Base-by-base conservation (phyloP, 2,797 vertebrate genomes). In the Neosilurus hyrtlii region DNA sequence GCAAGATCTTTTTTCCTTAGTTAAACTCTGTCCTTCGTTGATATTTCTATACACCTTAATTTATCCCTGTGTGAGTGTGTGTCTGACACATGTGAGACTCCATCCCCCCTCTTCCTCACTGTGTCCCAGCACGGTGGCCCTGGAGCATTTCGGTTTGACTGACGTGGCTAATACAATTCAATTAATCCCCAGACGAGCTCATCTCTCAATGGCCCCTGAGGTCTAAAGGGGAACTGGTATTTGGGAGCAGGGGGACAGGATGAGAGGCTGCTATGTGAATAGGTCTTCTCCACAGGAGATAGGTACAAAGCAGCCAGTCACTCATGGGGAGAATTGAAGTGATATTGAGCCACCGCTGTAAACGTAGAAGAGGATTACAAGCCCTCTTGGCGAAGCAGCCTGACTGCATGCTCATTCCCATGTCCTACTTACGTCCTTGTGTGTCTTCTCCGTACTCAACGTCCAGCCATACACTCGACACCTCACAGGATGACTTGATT, bases 281-380 rank as follows among this genome's bases (percentile, higher is more conserved):
- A 86, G 84, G 79, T 78, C 88, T 73, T 84, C 84, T 88, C 83
- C 84, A 84, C 82, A 82, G 81, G 80, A 84, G 87, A 86, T 89
- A 83, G 85, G 80, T 87, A 87, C 82, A 89, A 87, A 86, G 85
- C 85, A 82, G 82, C 80, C 67, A 63, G 82, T 62, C 83, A 85
- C 87, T 88, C 84, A 82, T 88, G 86, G 79, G 88, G 88, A 87
- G 89, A 91, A 87, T 88, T 90, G 88, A 90, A 92, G 90, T 88
- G 90, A 91, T 92, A 91, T 91, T 91, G 90, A 91, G 90, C 90
- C 84, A 84, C 88, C 88, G 91, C 87, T 91, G 91, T 91, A 92
- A 91, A 89, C 87, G 88, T 83, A 89, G 85, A 87, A 88, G 87
- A 87, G 88, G 89, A 90, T 89, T 91, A 92, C 90, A 92, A 87